Base-by-base conservation (phyloP, 2,113 vertebrate species). In the Crotalus tigris region DNA sequence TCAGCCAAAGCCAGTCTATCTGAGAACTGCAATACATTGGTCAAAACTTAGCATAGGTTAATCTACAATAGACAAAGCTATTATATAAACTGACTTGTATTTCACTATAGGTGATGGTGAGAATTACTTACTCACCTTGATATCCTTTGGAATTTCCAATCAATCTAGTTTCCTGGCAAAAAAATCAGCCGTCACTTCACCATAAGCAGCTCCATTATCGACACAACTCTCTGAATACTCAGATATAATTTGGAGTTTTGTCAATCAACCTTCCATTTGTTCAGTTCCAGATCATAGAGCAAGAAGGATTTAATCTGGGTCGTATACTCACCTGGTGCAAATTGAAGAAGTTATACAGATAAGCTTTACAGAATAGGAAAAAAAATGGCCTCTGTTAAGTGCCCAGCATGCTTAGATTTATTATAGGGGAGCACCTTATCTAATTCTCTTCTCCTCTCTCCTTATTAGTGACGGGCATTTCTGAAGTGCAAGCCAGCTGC, bases 331-430 rank as follows among this genome's bases (percentile, higher is more conserved):
- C 39, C 85, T 64, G 88, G 26, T 87, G 29, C 46, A 61, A 88
- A 23, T n/a, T 24, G 57, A 64, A 88, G 23, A n/a, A 61, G 85
- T 51, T 26, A 53, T 15, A 87, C 24, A 86, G 57, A 33, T 44
- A 91, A 81, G 92, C 94, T 96, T 88, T 88, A 87, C 94, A 23
- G 54, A 10, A 33, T 21, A 91, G 59, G 61, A 61, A 61, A 61
- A 87, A 61, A 61, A 61, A 53, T 61, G 24, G 24, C 5, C 12
- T 44, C 21, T 88, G 46, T 23, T 87, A 64, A 39, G 9, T 64
- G 57, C 57, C 87, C 29, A 92, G 87, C 5, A 26, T 29, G 85
- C 49, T 26, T 88, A 69, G 29, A 39, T 21, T 21, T 64, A 92
- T 87, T 69, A 92, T n/a, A 92, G 55, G 24, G 29, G 44, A 87